Conservation (phyloP, 2,113 vertebrate species). For the Trogon melanurus region DNA sequence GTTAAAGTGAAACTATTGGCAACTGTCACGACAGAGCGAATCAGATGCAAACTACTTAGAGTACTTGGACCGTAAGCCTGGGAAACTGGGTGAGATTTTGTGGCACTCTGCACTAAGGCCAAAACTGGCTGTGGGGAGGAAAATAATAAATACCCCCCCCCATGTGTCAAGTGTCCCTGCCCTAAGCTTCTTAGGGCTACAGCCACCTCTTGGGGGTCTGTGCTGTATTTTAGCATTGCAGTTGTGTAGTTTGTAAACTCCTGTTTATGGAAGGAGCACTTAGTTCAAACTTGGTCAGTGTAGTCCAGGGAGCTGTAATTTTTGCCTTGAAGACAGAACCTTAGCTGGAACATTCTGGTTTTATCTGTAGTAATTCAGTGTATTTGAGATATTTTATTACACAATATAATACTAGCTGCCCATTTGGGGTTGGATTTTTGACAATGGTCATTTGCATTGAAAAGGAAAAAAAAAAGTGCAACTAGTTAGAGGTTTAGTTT, state of each 20-base stretch:
- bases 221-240: not conserved
- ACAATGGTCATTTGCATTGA: not conserved
- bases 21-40: not conserved
- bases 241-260: not conserved
- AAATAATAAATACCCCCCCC: not conserved
- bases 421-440: not conserved
- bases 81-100: not conserved
- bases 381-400: not conserved
- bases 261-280: not conserved
- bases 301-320: not conserved
- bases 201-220: not conserved
- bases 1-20: not conserved
- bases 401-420: not conserved
- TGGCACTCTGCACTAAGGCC: not conserved
- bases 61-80: not conserved
- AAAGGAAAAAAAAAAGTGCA: not conserved
- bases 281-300: not conserved
- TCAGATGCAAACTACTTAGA: not conserved
- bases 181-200: not conserved
- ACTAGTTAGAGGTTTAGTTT: not conserved
- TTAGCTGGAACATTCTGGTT: not conserved
- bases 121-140: not conserved
- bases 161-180: not conserved
- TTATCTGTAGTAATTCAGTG: not conserved
- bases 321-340: not conserved